phyloP scores from a whole-genome alignment of 2,797 vertebrate species.

The Sebastes vulpes region DNA sequence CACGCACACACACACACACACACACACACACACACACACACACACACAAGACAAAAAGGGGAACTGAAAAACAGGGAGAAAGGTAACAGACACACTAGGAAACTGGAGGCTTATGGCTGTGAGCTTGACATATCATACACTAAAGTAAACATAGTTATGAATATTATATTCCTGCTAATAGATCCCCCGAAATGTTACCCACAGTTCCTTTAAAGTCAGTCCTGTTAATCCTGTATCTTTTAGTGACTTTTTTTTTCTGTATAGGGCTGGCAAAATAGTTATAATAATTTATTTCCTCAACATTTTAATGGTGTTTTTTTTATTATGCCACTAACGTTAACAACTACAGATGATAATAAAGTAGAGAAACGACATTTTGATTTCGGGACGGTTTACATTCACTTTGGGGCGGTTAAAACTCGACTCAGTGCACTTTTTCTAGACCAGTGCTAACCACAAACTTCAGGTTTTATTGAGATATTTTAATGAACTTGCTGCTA shows the following conservation, averaged over 20 bases:
- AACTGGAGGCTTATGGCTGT: too few relatives aligned
- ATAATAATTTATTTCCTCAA: neutral
- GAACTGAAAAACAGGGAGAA: too few relatives aligned
- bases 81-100: too few relatives aligned
- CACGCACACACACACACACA: too few relatives aligned
- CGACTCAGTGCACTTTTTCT: neutral
- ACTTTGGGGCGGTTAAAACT: neutral
- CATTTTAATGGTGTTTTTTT: neutral
- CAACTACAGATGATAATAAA: neutral
- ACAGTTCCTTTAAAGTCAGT: neutral
- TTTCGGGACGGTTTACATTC: neutral
- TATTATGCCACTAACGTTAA: neutral
- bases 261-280: neutral
- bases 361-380: neutral
- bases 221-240: neutral
- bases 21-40: too few relatives aligned
- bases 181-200: too few relatives aligned
- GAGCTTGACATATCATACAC: too few relatives aligned
- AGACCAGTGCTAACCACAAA: slow-evolving; percentile 40
- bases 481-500: slow-evolving; percentile 46
- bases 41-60: too few relatives aligned
- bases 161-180: too few relatives aligned
- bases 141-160: too few relatives aligned
- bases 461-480: neutral
- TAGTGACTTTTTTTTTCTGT: neutral